These are phyloP conservation scores for Eupsilia transversa DNA, from an alignment of 2,888 invertebrate genomes.

Conservation along the genomic window DNA sequence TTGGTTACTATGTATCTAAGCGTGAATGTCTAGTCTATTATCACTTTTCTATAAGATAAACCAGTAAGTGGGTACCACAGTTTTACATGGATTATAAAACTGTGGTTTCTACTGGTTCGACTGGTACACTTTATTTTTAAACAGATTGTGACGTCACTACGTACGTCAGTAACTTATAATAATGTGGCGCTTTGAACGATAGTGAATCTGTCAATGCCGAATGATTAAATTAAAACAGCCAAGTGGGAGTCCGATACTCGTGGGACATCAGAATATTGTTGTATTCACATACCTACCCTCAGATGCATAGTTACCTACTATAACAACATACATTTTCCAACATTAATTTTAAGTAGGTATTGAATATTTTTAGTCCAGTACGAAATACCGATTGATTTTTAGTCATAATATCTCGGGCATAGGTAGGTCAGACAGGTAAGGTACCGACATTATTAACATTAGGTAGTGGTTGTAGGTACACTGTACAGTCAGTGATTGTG, in stretches of 20 bases:
- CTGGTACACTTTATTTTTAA: no score
- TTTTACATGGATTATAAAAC: neutral
- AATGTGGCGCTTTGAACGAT: no score
- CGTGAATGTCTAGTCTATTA: neutral
- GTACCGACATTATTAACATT: neutral
- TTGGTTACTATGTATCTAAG: neutral
- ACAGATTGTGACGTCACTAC: neutral
- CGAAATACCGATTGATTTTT: neutral
- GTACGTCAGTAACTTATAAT: neutral
- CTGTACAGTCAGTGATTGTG: neutral
- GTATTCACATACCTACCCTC: no score
- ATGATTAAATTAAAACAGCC: no score
- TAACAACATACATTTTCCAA: neutral
- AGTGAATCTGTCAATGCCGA: no score
- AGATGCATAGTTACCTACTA: neutral
- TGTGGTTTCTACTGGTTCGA: neutral
- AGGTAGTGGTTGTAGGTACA: no score
- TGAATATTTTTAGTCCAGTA: neutral
- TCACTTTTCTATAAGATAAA: neutral
- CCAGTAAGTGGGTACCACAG: neutral
- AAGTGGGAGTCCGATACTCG: neutral
- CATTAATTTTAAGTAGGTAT: neutral
- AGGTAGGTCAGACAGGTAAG: neutral
- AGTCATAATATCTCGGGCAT: neutral
- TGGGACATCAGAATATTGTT: conserved; percentile 7